Percentiles rank a stretch among this genome's conserved stretches.
phyloP scores from a whole-genome alignment of 2,797 vertebrate species.

The Australoheros facetus region DNA sequence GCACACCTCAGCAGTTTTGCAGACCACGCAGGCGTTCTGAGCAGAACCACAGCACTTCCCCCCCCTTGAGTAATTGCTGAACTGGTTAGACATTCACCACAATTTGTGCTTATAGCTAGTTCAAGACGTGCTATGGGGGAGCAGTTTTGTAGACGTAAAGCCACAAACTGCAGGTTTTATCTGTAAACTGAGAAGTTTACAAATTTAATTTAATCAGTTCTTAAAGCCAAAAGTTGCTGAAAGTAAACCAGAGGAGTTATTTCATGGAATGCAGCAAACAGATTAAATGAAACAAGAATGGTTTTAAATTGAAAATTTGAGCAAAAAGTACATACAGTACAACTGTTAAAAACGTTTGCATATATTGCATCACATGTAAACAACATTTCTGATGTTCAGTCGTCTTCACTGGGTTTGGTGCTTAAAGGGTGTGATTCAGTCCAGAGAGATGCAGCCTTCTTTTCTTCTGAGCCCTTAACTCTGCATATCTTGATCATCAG shows the following conservation, averaged over 20 bases:
- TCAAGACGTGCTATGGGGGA: neutral
- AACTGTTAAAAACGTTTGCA: neutral
- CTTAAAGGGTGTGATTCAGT: neutral
- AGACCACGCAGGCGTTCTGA: neutral
- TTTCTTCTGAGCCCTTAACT: neutral
- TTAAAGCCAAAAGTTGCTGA: neutral
- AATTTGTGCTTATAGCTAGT: neutral
- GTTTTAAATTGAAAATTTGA: neutral
- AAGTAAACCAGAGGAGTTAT: neutral
- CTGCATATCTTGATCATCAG: conserved; percentile 40
- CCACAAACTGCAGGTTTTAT: conserved; percentile 13
- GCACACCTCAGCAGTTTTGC: neutral
- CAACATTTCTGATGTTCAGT: conserved; percentile 21
- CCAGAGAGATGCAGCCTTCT: conserved; percentile 56
- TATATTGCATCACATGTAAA: neutral
- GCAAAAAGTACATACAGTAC: neutral
- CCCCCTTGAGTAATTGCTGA: neutral
- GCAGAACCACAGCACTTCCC: conserved; percentile 44
- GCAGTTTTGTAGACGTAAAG: conserved; percentile 19
- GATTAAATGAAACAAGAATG: neutral
- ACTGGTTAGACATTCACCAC: neutral
- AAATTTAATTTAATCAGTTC: conserved; percentile 33
- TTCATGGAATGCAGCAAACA: neutral
- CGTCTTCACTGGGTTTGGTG: neutral
- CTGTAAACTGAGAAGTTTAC: conserved; percentile 37